Evolutionary conservation across 53 echinoderm and acorn worm genomes (phyloP).

Genomic region (Echinometra lucunter): DNA sequence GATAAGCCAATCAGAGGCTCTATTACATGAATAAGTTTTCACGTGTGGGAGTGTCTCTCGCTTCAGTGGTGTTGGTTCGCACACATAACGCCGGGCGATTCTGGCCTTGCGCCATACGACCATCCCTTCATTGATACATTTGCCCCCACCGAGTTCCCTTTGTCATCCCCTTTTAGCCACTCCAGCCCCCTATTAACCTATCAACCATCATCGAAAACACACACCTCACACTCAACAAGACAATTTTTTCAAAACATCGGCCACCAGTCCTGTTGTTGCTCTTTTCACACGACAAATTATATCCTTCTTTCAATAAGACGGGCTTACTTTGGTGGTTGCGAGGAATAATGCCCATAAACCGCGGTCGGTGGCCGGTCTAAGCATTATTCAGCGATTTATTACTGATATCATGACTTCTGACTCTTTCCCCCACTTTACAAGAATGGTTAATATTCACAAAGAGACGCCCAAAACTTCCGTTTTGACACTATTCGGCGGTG

Average conservation of each 20-base stretch:
- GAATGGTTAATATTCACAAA: neutral
- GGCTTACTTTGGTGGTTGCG: slow-evolving; percentile 19
- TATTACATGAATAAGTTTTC: slow-evolving; percentile 62
- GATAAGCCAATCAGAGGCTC: slow-evolving; percentile 64
- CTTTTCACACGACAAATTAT: slow-evolving; percentile 39
- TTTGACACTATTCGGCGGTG: slow-evolving; percentile 28
- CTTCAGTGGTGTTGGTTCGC: slow-evolving; percentile 14
- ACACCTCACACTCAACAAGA: slow-evolving; percentile 41
- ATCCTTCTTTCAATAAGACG: slow-evolving; percentile 39
- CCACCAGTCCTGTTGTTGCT: slow-evolving; percentile 8
- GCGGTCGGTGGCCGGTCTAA: slow-evolving; percentile 39
- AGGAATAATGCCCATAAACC: slow-evolving; percentile 14
- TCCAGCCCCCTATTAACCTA: slow-evolving; percentile 10
- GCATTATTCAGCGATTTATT: slow-evolving; percentile 29
- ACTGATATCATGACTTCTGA: neutral
- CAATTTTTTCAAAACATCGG: neutral
- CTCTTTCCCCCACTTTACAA: slow-evolving; percentile 39
- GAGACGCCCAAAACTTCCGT: slow-evolving; percentile 61
- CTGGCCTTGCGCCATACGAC: slow-evolving; percentile 28
- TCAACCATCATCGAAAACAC: slow-evolving; percentile 16
- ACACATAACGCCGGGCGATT: neutral
- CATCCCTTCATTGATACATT: slow-evolving; percentile 33
- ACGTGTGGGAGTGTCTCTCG: slow-evolving; percentile 69
- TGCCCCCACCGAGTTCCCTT: slow-evolving; percentile 9
- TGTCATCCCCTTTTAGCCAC: slow-evolving; percentile 6